phyloP scores from a whole-genome alignment of 2,113 vertebrate genomes.

The Gymnocephalus cernua region DNA sequence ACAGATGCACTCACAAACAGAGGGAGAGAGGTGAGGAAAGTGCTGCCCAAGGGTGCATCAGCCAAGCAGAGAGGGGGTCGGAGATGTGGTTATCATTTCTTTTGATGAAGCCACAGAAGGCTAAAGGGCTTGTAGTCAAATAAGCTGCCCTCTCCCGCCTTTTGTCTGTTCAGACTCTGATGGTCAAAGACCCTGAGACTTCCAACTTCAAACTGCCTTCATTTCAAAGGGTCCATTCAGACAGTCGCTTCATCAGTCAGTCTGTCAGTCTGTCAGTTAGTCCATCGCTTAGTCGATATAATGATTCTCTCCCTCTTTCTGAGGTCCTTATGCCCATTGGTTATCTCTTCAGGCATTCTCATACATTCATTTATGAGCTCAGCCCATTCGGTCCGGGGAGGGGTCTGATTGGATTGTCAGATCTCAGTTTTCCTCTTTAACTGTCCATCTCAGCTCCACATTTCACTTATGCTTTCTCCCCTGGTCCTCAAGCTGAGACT shows the following conservation, averaged over 20 bases:
- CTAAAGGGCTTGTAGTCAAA: constrained; percentile 68
- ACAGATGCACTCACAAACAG: constrained; percentile 60
- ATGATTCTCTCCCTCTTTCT: constrained; percentile 68
- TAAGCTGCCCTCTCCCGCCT: constrained; percentile 65
- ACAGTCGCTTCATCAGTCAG: constrained; percentile 72
- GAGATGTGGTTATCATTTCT: constrained; percentile 69
- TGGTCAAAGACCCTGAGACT: constrained; percentile 74
- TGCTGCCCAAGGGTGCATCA: constrained; percentile 67
- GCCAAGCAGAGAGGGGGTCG: constrained; percentile 52
- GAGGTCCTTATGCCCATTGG: constrained; percentile 72
- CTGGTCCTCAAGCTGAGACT: constrained; percentile 30
- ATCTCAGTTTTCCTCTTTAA: constrained; percentile 65
- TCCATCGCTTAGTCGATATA: constrained; percentile 79
- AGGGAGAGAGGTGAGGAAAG: constrained; percentile 29
- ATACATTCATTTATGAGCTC: constrained; percentile 79
- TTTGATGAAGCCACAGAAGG: constrained; percentile 70
- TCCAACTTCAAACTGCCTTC: constrained; percentile 74
- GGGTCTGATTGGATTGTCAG: constrained; percentile 76
- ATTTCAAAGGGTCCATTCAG: constrained; percentile 76
- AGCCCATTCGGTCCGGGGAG: constrained; percentile 52
- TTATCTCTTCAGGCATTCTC: constrained; percentile 73
- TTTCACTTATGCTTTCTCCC: constrained; percentile 37
- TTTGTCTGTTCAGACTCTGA: constrained; percentile 68
- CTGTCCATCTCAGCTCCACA: constrained; percentile 59
- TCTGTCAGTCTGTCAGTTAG: constrained; percentile 64